Base-by-base conservation (phyloP, 2,888 invertebrate genomes). In the Dendrolimus houi region DNA sequence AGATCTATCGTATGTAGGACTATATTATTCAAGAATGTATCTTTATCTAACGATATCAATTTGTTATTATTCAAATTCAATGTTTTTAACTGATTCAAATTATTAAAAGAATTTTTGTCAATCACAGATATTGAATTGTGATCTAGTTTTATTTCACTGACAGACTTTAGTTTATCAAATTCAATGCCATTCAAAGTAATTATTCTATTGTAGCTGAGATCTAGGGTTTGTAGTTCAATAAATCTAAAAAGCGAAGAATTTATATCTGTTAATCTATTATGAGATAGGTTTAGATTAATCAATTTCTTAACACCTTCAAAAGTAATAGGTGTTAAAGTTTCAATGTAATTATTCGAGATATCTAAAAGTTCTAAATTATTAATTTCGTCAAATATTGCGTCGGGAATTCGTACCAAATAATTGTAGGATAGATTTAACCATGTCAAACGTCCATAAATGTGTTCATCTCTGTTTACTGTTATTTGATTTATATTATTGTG, bases 241-340 rank as follows among this genome's bases (percentile, higher is more conserved):
- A 85, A 81, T 58, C 81, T 72, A n/a, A 81, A 71, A 1, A 87
- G 60, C 1, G 81, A 74, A 8, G 67, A 64, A 62, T 79, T 76
- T 1, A 85, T 71, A 52, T 77, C 75, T 8, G 61, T 55, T 55
- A 87, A 64, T 52, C 69, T 68, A 54, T 86, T 86, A 52, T 74
- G 59, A 1, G 83, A 77, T 2, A 86, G 58, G 59, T 78, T 72
- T 7, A 86, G 68, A 60, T 68, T 52, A 10, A 62, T 52, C n/a
- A 85, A 58, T 41, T 73, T 71, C 58, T 66, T 74, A 2, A 78
- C 61, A 1, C 85, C 85, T 62, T 83, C 84, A 59, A 85, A 85
- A 14, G 78, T 75, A 12, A 72, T 59, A 7, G 60, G 64, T 56
- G 63, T 68, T 52, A 86, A 57, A 0, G 54, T 52, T 41, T 72